These are phyloP conservation scores for Meandrusa payeni DNA, from an alignment of 2,888 invertebrate species.

Conservation along the genomic window DNA sequence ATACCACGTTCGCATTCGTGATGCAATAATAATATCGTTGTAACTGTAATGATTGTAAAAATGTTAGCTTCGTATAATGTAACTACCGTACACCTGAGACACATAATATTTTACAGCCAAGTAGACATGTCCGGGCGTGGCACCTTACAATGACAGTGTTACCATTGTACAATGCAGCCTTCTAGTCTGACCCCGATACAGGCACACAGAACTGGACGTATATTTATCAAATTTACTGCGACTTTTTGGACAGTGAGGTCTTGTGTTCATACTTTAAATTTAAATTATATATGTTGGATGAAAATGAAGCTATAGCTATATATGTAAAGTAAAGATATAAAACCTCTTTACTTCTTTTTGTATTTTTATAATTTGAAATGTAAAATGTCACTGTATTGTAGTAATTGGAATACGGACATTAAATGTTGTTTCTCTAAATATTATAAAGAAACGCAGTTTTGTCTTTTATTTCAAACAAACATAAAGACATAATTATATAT, in stretches of 20 bases:
- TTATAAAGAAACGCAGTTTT: no score
- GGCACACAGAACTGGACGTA: constrained; percentile 4
- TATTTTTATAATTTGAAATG: no score
- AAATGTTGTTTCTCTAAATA: no score
- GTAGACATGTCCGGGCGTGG: constrained; percentile 19
- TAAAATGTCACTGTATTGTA: no score
- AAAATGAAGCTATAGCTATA: neutral
- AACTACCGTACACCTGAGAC: constrained; percentile 2
- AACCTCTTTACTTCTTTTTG: no score
- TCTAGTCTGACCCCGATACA: constrained; percentile 21
- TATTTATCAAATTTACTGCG: neutral
- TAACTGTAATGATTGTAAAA: no score
- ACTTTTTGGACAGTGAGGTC: neutral
- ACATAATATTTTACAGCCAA: constrained; percentile 21
- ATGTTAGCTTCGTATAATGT: neutral
- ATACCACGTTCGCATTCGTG: no score
- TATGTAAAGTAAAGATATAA: no score
- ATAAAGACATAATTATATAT: no score
- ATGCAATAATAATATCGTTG: no score
- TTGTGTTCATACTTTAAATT: neutral
- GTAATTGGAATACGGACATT: no score
- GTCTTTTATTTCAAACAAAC: no score
- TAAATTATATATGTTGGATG: neutral
- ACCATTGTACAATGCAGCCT: constrained; percentile 19
- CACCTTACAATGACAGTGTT: constrained; percentile 16